A percentile compares a stretch with the other conserved stretches of the same genome.
These are phyloP conservation scores for Drosophila monieri DNA, from an alignment of 2,888 invertebrate species.

Conservation along the genomic window DNA sequence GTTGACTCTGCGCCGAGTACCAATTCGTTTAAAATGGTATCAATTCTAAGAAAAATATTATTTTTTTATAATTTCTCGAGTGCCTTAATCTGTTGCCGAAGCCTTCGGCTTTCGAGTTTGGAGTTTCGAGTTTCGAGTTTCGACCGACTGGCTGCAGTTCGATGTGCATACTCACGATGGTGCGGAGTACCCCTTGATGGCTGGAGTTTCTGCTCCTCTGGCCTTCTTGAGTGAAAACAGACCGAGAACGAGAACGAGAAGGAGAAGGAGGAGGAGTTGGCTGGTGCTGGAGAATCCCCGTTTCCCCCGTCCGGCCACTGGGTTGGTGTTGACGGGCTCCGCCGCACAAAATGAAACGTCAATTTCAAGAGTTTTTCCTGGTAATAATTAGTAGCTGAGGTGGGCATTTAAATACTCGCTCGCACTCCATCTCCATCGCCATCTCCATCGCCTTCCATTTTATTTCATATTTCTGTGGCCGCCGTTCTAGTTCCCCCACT, in stretches of 20 bases:
- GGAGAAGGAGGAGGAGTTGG: no score
- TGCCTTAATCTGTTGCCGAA: conserved; percentile 81
- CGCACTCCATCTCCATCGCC: not conserved
- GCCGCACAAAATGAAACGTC: conserved; percentile 80
- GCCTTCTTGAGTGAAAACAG: conserved; percentile 51
- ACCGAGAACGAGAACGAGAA: conserved; percentile 20
- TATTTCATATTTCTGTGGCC: conserved; percentile 8
- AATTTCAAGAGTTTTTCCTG: conserved; percentile 83
- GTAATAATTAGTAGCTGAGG: conserved; percentile 83
- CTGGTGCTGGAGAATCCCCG: not conserved
- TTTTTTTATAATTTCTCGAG: conserved; percentile 82
- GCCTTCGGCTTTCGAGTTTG: conserved; percentile 6
- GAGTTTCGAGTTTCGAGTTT: not conserved
- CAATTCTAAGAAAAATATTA: conserved; percentile 82
- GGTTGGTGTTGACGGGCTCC: conserved; percentile 69
- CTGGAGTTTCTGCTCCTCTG: conserved; percentile 19
- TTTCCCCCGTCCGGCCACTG: not conserved
- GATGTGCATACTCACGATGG: conserved; percentile 73
- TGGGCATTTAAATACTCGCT: conserved; percentile 81
- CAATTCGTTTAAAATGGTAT: conserved; percentile 83
- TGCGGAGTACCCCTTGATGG: conserved; percentile 2
- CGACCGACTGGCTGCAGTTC: conserved; percentile 43
- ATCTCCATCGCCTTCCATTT: conserved; percentile 57
- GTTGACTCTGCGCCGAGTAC: conserved; percentile 71
- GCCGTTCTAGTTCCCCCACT: conserved; percentile 6